Evolutionary conservation across 1,140 invertebrate genomes (phyloP), one percentile per base, ranked within the genome.

Genomic region (Drosophila setifemur): DNA sequence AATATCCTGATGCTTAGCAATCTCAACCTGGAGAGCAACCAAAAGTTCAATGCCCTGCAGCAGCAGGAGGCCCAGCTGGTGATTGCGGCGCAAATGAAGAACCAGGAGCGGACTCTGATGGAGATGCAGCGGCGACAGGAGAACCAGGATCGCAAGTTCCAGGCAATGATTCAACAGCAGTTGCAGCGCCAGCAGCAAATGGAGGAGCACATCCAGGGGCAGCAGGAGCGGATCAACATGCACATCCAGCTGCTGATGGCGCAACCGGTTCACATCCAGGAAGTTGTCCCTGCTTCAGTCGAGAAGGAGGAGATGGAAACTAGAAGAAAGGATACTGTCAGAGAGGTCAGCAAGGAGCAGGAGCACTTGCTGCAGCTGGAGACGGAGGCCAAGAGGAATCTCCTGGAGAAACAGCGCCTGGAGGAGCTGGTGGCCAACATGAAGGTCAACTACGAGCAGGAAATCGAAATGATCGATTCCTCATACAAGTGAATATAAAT

Each of bases 141-240:
- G 31, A 73, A 83, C 29, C 92, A 92, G 60, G 91, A 92, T 54
- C 78, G 73, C 4, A 91, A 91, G 44, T 92, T 92, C 35, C 91
- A 91, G 55, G 43, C 68, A 1, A 67, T 92, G 1, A 52, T 92
- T 3, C 90, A 91, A 52, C 88, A 90, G 42, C 92, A 92, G 40
- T 71, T 92, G 33, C 78, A 91, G 39, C 91, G 91, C 35, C 92
- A 92, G 54, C 90, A 91, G 43, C 81, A 90, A 52, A 88, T 92
- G 66, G 92, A 92, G 70, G 90, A 91, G 42, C 90, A 91, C 43
- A 91, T 92, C 52, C 82, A 91, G 29, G 50, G 87, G 6, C 92
- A 92, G 69, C 92, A 92, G 64, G 91, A 92, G 55, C 81, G 91
- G 3, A 92, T 92, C 7, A 92, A 92, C 73, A 89, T 91, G 70